Percentiles rank a stretch among this genome's conserved stretches.
Conservation (phyloP, 2,888 invertebrate genomes). For the Ichneumoninae sp. region DNA sequence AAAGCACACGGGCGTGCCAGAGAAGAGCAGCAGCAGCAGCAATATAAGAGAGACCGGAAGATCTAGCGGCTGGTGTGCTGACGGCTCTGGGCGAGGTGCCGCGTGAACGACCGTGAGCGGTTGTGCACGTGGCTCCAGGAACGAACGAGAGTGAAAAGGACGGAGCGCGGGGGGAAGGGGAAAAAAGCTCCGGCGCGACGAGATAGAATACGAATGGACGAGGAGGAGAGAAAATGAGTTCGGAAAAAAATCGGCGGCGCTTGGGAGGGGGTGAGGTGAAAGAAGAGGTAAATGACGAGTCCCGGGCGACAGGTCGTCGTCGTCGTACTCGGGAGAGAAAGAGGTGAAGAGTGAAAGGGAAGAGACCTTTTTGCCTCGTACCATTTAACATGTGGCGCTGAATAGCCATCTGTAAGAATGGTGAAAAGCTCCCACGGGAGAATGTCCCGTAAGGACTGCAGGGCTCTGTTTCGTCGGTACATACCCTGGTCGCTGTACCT, state of each 20-base stretch:
- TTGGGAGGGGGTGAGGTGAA: constrained; percentile 50
- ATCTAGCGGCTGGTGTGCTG: constrained; percentile 57
- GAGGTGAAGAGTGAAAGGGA: constrained; percentile 39
- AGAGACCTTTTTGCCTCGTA: constrained; percentile 66
- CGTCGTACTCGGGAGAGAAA: constrained; percentile 3
- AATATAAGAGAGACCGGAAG: constrained; percentile 49
- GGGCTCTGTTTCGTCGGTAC: constrained; percentile 47
- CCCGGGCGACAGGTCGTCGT: constrained; percentile 65
- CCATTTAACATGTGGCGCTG: constrained; percentile 79
- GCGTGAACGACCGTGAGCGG: constrained; percentile 49
- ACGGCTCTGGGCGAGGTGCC: constrained; percentile 49
- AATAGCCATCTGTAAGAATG: constrained; percentile 79
- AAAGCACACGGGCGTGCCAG: constrained; percentile 31
- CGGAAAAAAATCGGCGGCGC: constrained; percentile 65
- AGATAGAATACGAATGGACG: constrained; percentile 28
- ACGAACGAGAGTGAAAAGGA: constrained; percentile 44
- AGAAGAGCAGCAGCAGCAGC: constrained; percentile 21
- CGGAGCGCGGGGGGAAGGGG: constrained; percentile 13
- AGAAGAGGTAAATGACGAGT: constrained; percentile 77
- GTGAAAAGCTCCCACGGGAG: constrained; percentile 71
- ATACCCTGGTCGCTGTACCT: background rate
- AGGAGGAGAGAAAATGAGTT: constrained; percentile 46
- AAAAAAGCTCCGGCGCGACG: constrained; percentile 14
- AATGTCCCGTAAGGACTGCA: constrained; percentile 62
- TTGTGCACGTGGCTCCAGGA: constrained; percentile 38